Conservation (phyloP, 2,113 vertebrate genomes). For the Odontophorus gujanensis region DNA sequence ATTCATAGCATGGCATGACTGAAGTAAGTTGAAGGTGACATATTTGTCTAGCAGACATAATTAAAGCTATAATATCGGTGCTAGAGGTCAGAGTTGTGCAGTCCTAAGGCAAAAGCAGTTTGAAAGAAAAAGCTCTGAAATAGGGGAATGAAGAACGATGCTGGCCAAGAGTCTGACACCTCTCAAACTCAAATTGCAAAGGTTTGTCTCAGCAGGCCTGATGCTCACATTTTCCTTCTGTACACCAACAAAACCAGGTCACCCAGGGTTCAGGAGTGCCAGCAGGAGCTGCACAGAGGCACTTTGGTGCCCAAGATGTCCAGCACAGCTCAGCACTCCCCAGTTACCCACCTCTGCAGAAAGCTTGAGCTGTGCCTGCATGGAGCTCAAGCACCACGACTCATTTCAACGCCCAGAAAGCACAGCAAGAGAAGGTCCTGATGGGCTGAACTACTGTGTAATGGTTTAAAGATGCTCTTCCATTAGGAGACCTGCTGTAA, state of each 20-base stretch:
- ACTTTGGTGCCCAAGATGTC: background rate
- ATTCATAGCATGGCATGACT: background rate
- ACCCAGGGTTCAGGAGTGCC: background rate
- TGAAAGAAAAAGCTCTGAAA: constrained; percentile 53
- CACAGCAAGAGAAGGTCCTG: background rate
- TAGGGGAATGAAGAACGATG: constrained; percentile 75
- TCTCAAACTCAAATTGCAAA: background rate
- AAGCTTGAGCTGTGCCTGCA: background rate
- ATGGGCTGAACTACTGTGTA: background rate
- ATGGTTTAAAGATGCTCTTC: background rate
- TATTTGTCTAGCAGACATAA: constrained; percentile 55
- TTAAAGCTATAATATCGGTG: constrained; percentile 64
- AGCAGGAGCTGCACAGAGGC: background rate
- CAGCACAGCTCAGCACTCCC: background rate
- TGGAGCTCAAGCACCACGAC: background rate
- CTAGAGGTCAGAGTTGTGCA: constrained; percentile 57
- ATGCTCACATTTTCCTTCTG: background rate
- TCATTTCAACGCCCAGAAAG: background rate
- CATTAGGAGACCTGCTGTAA: background rate
- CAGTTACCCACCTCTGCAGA: background rate
- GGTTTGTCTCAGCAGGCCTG: background rate
- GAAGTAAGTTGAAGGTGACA: constrained; percentile 33
- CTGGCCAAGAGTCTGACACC: constrained; percentile 62
- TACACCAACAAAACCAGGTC: background rate
- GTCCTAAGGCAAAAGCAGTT: constrained; percentile 74